These are phyloP conservation scores for Ectemnius lituratus DNA, from an alignment of 2,888 invertebrate species.

Conservation along the genomic window DNA sequence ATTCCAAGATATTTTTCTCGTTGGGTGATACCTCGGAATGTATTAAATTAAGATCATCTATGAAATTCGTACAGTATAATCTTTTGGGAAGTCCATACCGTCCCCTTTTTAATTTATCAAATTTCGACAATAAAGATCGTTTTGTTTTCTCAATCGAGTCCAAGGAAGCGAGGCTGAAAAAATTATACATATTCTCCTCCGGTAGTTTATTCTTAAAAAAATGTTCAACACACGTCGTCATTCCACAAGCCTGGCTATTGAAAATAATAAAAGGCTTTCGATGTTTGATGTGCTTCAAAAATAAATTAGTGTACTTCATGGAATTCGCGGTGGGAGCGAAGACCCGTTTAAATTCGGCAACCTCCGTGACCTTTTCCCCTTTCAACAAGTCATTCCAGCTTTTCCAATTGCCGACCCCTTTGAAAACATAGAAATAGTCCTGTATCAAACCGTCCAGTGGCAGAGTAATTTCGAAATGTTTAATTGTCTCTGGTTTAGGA, in stretches of 20 bases:
- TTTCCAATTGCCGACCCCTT: conserved; percentile 81
- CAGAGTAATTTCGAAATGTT: conserved; percentile 80
- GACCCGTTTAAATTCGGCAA: conserved; percentile 61
- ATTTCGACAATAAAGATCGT: conserved; percentile 78
- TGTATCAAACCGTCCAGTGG: conserved; percentile 80
- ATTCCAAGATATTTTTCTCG: conserved; percentile 80
- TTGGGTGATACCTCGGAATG: conserved; percentile 79
- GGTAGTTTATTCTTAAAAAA: conserved; percentile 78
- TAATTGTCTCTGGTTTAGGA: conserved; percentile 79
- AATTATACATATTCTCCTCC: conserved; percentile 78
- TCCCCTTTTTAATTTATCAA: conserved; percentile 79
- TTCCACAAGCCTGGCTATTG: conserved; percentile 83
- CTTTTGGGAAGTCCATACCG: conserved; percentile 81
- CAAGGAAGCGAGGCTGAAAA: conserved; percentile 80
- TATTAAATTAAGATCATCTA: conserved; percentile 83
- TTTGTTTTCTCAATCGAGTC: conserved; percentile 80
- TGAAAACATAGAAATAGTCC: conserved; percentile 81
- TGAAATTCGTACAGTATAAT: conserved; percentile 81
- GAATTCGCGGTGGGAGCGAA: conserved; percentile 82
- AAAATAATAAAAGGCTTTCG: conserved; percentile 80
- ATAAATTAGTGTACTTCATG: conserved; percentile 79
- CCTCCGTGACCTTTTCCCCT: conserved; percentile 73
- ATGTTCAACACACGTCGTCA: conserved; percentile 80
- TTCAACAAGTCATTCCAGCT: conserved; percentile 81
- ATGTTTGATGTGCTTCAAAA: conserved; percentile 80